phyloP scores from a whole-genome alignment of 2,113 vertebrate species.

The Cygnus buccinator region DNA sequence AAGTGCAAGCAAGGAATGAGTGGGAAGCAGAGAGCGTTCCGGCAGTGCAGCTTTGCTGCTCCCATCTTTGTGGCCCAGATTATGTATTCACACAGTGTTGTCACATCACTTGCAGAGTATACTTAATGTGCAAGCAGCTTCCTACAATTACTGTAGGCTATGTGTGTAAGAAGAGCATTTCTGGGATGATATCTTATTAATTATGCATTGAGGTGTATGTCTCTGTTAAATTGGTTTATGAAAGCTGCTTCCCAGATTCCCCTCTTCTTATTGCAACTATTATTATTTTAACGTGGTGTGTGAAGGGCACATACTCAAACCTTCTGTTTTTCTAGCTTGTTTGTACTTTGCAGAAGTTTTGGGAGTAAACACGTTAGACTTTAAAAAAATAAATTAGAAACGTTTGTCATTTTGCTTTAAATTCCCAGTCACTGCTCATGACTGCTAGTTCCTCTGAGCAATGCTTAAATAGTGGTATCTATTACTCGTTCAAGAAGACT shows the following conservation, averaged over 20 bases:
- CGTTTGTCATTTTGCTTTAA: slow-evolving; percentile 55
- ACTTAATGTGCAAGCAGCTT: slow-evolving; percentile 51
- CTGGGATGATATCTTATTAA: slow-evolving; percentile 57
- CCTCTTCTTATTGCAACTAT: slow-evolving; percentile 16
- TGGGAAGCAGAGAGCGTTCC: background rate
- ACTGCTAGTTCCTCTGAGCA: slow-evolving; percentile 58
- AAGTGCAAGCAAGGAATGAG: background rate
- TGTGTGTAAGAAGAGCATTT: slow-evolving; percentile 33
- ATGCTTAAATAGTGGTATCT: slow-evolving; percentile 64
- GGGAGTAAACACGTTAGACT: slow-evolving; percentile 60
- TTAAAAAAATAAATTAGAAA: slow-evolving; percentile 48
- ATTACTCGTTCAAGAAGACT: slow-evolving; percentile 51
- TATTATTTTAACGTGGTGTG: slow-evolving; percentile 21
- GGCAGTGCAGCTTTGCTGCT: background rate
- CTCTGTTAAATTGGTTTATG: slow-evolving; percentile 42
- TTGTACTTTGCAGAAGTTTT: slow-evolving; percentile 63
- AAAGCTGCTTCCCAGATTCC: slow-evolving; percentile 65
- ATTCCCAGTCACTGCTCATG: slow-evolving; percentile 58
- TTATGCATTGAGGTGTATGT: slow-evolving; percentile 54
- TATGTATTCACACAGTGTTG: background rate
- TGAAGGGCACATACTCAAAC: slow-evolving; percentile 61
- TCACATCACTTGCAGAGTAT: slow-evolving; percentile 9
- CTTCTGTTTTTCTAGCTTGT: slow-evolving; percentile 63
- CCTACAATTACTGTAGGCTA: background rate
- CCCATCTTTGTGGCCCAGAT: background rate